Base-by-base conservation (phyloP, 2,797 vertebrate species). In the Muscicapa comitata region DNA sequence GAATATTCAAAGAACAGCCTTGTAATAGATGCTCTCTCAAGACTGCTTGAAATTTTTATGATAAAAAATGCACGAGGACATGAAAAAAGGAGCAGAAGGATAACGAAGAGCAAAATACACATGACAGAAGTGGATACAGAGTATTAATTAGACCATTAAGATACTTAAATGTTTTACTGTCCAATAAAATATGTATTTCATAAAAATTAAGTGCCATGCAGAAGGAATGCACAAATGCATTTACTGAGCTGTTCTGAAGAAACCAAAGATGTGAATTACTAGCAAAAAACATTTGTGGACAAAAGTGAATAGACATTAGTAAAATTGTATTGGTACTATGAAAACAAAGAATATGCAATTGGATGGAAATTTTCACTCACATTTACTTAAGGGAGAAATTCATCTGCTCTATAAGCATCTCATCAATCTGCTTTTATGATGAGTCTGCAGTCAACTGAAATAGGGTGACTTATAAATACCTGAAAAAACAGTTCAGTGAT, bases 111-210 rank as follows among this genome's bases (percentile, higher is more conserved):
- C 79, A 95, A 94, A 93, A 84, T 43, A 90, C 61, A 91, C 33
- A 90, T 50, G 86, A 50, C 54, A 90, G 75, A 84, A 89, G 51
- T 29, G 85, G 59, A 88, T 90, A 80, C 28, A 80, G 80, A 57
- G 83, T 83, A 96, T 96, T 95, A 96, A 97, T 96, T 96, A 95
- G 80, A 68, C 93, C 87, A 95, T 95, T 95, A 93, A 80, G 86
- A 84, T 42, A 71, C 59, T 95, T 92, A 92, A 94, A 93, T 85
- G 70, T 82, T 96, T 96, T 88, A 94, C 74, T 78, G 71, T 75
- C 88, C 83, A 95, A 96, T 96, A 93, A 96, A 96, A 93, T 88
- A 96, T 74, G 79, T 77, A 92, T 91, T 95, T 94, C 76, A 91
- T 91, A 88, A 93, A 91, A 96, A 90, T 80, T 91, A 93, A 95